Percentiles rank a stretch among this genome's conserved stretches.
phyloP scores from a whole-genome alignment of 2,888 invertebrate species.

The Parelbella ahira region DNA sequence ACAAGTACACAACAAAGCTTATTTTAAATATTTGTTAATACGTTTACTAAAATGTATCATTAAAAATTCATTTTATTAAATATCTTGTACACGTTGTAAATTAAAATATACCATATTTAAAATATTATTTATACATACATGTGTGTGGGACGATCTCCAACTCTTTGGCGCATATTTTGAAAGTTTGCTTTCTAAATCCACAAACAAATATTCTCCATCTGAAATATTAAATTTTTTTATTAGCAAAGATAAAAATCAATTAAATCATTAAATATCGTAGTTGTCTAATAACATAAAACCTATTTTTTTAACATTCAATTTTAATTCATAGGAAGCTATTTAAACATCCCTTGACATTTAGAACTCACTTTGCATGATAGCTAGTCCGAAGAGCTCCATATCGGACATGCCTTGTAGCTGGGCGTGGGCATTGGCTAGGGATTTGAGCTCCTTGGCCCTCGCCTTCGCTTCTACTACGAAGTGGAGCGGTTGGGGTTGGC shows the following conservation, averaged over 20 bases:
- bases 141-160: constrained; percentile 96
- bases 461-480: constrained; percentile 88
- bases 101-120: no score
- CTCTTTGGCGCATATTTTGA: constrained; percentile 98
- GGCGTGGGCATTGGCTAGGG: constrained; percentile 89
- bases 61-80: no score
- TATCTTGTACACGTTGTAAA: no score
- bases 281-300: no score
- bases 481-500: constrained; percentile 70
- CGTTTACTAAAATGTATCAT: no score
- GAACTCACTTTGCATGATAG: constrained; percentile 88
- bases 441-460: constrained; percentile 90
- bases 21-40: no score
- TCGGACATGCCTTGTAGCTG: constrained; percentile 91
- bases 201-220: constrained; percentile 98
- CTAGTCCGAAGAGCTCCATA: constrained; percentile 92
- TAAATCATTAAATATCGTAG: no score
- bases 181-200: constrained; percentile 96
- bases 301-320: no score
- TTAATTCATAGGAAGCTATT: no score
- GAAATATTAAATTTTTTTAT: constrained; percentile 22
- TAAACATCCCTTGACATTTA: background rate
- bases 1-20: no score
- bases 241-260: background rate
- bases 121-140: no score